Evolutionary conservation across 2,888 invertebrate species (phyloP).

Genomic region (Epiblema foenella): DNA sequence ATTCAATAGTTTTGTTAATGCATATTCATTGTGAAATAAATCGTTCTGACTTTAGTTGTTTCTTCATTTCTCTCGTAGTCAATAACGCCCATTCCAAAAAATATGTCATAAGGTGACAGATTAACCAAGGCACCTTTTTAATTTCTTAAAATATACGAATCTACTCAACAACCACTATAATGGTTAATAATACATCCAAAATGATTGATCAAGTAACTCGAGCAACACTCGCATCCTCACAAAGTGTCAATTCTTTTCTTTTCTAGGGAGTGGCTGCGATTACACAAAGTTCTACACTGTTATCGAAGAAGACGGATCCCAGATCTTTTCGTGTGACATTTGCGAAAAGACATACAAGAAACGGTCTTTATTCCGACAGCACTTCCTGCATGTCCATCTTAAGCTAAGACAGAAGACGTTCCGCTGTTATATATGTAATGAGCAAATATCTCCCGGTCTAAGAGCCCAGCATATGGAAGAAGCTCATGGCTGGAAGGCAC

Average conservation of each 20-base stretch:
- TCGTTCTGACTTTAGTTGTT: too few species aligned
- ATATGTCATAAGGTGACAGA: too few species aligned
- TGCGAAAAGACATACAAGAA: conserved; percentile 30
- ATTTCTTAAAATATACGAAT: neutral
- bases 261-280: conserved; percentile 40
- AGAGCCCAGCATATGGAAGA: conserved; percentile 32
- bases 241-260: conserved; percentile 37
- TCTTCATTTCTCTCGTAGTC: too few species aligned
- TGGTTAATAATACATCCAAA: too few species aligned
- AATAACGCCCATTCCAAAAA: too few species aligned
- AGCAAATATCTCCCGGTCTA: neutral
- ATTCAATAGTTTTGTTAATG: neutral
- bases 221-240: too few species aligned
- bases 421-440: conserved; percentile 26
- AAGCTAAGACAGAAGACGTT: conserved; percentile 17
- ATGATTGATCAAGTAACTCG: too few species aligned
- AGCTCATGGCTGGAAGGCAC: conserved; percentile 48
- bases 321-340: conserved; percentile 34
- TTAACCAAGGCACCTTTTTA: neutral
- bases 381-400: conserved; percentile 32
- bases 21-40: neutral
- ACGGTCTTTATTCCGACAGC: conserved; percentile 19
- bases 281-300: conserved; percentile 4
- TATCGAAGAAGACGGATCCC: conserved; percentile 33
- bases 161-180: neutral